A percentile compares a stretch with the other conserved stretches of the same genome.
Conservation (phyloP, 2,797 vertebrate species). For the Peromyscus melanophrys region DNA sequence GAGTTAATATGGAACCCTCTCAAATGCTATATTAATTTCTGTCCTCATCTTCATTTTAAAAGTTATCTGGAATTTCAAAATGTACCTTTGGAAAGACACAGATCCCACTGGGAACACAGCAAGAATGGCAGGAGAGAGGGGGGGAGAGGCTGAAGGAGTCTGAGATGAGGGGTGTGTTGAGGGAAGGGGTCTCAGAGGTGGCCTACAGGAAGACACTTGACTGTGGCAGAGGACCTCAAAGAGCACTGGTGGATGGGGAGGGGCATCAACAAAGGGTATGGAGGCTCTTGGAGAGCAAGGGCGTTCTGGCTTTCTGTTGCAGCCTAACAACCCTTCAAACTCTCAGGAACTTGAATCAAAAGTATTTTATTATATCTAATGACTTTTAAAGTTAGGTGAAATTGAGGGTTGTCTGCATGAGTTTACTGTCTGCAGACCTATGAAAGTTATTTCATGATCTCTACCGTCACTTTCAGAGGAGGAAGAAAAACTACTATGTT, state of each 20-base stretch:
- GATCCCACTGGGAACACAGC: not conserved
- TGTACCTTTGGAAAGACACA: slow-evolving; percentile 14
- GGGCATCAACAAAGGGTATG: not conserved
- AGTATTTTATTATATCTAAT: not conserved
- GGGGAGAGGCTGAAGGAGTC: not conserved
- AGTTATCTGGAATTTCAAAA: not conserved
- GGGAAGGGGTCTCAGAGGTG: not conserved
- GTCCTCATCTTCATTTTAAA: not conserved
- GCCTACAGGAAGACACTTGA: not conserved
- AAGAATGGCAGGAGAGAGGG: not conserved
- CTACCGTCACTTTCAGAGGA: not conserved
- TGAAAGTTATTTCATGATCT: not conserved
- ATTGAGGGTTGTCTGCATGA: not conserved
- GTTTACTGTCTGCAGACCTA: not conserved
- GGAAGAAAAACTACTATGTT: not conserved
- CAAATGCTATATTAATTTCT: not conserved
- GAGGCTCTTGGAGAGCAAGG: not conserved
- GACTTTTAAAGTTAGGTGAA: not conserved
- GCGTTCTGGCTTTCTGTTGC: not conserved
- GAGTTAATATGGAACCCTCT: not conserved
- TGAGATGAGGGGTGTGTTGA: not conserved
- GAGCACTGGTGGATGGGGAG: not conserved
- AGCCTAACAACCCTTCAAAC: not conserved
- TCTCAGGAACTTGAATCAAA: not conserved
- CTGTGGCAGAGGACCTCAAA: not conserved